A percentile compares a stretch with the other conserved stretches of the same genome.
Conservation (phyloP, 2,797 vertebrate genomes). For the Streptopelia turtur region DNA sequence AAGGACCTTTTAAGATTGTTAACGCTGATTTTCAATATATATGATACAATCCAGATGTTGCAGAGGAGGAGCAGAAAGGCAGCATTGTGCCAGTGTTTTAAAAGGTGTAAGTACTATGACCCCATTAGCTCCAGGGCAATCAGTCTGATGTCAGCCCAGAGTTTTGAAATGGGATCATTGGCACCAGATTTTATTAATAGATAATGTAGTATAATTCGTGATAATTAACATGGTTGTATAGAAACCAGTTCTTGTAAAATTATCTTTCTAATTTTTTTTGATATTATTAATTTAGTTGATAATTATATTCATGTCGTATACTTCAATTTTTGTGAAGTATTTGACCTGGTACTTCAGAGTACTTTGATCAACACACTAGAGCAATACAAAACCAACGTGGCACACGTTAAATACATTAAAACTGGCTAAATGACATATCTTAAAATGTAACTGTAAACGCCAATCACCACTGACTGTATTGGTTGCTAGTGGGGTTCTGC, state of each 20-base stretch:
- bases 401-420: not conserved
- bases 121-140: not conserved
- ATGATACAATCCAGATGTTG: not conserved
- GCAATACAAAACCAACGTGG: not conserved
- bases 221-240: not conserved
- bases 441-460: not conserved
- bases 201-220: not conserved
- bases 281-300: not conserved
- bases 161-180: not conserved
- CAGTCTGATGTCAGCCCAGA: not conserved
- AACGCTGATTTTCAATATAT: not conserved
- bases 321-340: not conserved
- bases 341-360: not conserved
- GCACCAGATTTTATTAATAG: not conserved
- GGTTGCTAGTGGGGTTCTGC: not conserved
- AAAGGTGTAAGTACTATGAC: not conserved
- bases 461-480: not conserved
- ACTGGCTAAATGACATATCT: not conserved
- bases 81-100: not conserved
- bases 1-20: not conserved
- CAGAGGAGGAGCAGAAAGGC: not conserved
- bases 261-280: not conserved
- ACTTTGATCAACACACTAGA: not conserved
- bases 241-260: not conserved
- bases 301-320: not conserved